Conservation (phyloP, 2,797 vertebrate genomes). For the Alouatta caraya region DNA sequence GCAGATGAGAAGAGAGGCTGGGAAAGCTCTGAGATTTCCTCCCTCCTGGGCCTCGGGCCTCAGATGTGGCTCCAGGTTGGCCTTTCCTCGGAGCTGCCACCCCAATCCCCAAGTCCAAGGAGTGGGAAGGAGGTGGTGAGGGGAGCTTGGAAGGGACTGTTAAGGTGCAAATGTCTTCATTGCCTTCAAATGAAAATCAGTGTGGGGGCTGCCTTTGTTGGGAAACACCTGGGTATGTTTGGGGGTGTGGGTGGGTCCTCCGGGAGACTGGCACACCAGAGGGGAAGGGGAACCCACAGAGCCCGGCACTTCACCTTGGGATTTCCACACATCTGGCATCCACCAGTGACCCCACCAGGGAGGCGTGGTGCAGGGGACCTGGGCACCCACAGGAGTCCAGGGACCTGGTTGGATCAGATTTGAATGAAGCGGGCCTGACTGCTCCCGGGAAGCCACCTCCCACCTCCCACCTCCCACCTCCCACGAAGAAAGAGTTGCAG, state of each 20-base stretch:
- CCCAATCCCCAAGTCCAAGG: background rate
- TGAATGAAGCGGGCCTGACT: background rate
- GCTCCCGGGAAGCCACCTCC: background rate
- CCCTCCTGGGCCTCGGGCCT: background rate
- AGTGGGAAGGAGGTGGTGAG: background rate
- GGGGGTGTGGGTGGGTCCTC: background rate
- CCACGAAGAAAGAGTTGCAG: background rate
- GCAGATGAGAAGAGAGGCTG: background rate
- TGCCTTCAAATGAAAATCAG: background rate
- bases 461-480: background rate
- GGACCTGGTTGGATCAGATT: background rate
- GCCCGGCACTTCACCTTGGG: background rate
- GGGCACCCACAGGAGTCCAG: background rate
- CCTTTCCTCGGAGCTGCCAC: background rate
- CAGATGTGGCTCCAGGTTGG: background rate
- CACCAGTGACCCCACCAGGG: background rate
- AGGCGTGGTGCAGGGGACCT: fast-evolving
- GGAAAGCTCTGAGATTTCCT: background rate
- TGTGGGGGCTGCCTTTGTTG: background rate
- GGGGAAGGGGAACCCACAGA: background rate
- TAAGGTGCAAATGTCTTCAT: background rate
- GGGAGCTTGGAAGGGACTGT: background rate
- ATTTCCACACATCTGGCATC: background rate
- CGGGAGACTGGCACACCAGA: background rate
- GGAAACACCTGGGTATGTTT: background rate